A percentile compares a stretch with the other conserved stretches of the same genome.
Evolutionary conservation across 2,113 vertebrate genomes (phyloP).

Genomic region (Aldabrachelys gigantea): DNA sequence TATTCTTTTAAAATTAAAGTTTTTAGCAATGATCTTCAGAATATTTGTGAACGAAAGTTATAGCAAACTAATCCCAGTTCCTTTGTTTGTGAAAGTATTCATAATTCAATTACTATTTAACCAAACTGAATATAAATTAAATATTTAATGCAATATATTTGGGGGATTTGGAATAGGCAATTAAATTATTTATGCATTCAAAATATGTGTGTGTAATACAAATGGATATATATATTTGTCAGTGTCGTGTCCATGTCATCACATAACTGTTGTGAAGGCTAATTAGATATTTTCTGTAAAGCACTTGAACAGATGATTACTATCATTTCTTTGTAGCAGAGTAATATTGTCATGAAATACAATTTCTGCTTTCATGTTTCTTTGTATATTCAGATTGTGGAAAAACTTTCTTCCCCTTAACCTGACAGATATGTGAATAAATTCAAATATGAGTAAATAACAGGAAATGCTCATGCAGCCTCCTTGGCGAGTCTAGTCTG

Average conservation of each 20-base stretch:
- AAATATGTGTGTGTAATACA: too few relatives aligned
- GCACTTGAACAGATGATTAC: not conserved
- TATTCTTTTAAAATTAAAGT: not conserved
- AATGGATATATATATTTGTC: not conserved
- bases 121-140: not conserved
- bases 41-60: not conserved
- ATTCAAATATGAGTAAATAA: not conserved
- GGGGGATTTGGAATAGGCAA: not conserved
- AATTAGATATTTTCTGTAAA: not conserved
- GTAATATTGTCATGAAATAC: not conserved
- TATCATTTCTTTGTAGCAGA: not conserved
- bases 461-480: not conserved
- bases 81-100: not conserved
- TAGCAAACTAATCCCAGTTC: not conserved
- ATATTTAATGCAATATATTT: not conserved
- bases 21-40: not conserved
- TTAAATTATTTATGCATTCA: not conserved
- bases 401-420: not conserved
- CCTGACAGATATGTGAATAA: not conserved
- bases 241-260: not conserved
- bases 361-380: not conserved
- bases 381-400: not conserved
- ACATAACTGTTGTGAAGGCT: not conserved
- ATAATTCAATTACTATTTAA: not conserved
- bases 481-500: not conserved